Base-by-base conservation (phyloP, 2,888 invertebrate genomes). In the Volucella inflata region DNA sequence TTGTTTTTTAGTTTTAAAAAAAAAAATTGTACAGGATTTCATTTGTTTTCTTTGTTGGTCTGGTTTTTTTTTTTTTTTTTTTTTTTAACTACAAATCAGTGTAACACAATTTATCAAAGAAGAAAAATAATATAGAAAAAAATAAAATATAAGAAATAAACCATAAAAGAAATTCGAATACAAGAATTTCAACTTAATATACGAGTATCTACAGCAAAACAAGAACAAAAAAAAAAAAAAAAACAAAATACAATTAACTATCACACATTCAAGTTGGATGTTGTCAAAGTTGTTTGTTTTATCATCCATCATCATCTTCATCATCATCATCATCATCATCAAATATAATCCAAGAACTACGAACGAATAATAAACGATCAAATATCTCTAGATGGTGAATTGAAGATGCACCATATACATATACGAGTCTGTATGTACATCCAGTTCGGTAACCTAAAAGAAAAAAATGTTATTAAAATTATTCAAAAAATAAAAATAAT, bases 381-480 rank as follows among this genome's bases (percentile, higher is more conserved):
- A 57, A 60, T 71, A 59, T 68, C 51, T 72, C 42, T 46, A 75
- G 77, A 74, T 65, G 74, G 46, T 46, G 62, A 48, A 57, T n/a
- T 17, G 55, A 67, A 17, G 60, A 53, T 16, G 60, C 59, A 75
- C 65, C 81, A 75, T 46, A 48, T 48, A 77, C 40, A 30, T 36
- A 36, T 36, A 53, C n/a, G 53, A n/a, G 53, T 30, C 30, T 55
- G 60, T 16, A 44, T 44, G 64, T 74, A 70, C 87, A 82, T 85
- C 88, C 87, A 87, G 89, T 88, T 89, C 87, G 89, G 53, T 6
- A 30, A 87, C 87, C 87, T 87, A 87, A 82, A 87, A 82, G 77
- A 87, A 67, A 82, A 64, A 72, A 82, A 87, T 42, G 82, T 87
- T 87, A 87, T 82, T 82, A 87, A 82, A 87, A 70, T 65, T 72